Conservation (phyloP, 2,113 vertebrate genomes). For the Micronycteris hirsuta region DNA sequence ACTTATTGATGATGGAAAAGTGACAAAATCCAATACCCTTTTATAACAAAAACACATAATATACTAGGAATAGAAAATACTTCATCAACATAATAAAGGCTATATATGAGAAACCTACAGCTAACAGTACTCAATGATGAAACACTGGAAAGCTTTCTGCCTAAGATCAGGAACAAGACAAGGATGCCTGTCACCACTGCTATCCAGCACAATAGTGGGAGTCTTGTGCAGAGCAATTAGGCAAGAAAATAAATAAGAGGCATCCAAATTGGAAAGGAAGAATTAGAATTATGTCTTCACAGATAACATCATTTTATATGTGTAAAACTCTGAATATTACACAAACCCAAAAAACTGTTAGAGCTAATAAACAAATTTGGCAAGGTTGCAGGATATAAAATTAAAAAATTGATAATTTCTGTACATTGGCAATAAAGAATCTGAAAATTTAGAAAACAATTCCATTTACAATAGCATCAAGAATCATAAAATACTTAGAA, state of each 20-base stretch:
- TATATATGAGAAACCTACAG: not conserved
- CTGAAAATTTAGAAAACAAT: not conserved
- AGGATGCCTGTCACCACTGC: not conserved
- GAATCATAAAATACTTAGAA: not conserved
- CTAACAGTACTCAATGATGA: not conserved
- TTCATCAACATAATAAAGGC: not conserved
- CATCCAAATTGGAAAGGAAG: not conserved
- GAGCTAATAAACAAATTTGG: not conserved
- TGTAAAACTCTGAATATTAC: not conserved
- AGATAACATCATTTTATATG: not conserved
- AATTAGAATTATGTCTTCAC: not conserved
- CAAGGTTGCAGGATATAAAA: not conserved
- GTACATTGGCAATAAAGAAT: not conserved
- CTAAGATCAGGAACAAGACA: not conserved
- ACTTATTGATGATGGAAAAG: constrained; percentile 17
- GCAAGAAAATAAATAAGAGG: not conserved
- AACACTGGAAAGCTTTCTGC: not conserved
- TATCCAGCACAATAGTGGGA: not conserved
- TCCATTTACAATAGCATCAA: not conserved
- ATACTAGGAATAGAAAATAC: not conserved
- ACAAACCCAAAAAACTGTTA: not conserved
- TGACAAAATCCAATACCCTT: not conserved
- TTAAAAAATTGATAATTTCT: not conserved
- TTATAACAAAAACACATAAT: not conserved
- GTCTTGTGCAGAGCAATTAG: not conserved